Percentiles rank a stretch among this genome's conserved stretches.
Evolutionary conservation across 1,140 invertebrate genomes (phyloP).

Genomic region (Aphelenchoides besseyi): DNA sequence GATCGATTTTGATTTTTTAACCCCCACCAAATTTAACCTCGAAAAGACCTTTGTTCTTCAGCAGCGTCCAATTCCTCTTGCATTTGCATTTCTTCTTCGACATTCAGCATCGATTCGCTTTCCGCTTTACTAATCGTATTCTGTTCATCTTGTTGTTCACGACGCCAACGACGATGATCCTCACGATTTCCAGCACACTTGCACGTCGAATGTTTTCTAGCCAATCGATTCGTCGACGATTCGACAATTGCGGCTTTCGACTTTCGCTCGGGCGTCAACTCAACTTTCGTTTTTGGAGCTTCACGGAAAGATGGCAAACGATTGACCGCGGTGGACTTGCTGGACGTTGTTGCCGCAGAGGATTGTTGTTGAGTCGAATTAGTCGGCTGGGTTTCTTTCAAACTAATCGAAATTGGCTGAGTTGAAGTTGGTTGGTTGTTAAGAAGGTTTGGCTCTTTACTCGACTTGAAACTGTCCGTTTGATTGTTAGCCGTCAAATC

Average conservation of each 20-base stretch:
- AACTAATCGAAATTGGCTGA: background rate
- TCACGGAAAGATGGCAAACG: background rate
- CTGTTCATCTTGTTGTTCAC: background rate
- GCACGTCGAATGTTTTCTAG: background rate
- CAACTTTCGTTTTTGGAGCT: background rate
- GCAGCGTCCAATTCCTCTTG: constrained; percentile 15
- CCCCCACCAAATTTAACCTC: no score
- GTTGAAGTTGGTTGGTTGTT: background rate
- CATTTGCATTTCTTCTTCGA: constrained; percentile 15
- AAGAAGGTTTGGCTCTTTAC: no score
- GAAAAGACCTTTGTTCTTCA: constrained; percentile 16
- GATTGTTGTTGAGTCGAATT: background rate
- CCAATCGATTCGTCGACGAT: constrained; percentile 9
- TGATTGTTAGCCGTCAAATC: background rate
- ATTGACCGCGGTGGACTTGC: background rate
- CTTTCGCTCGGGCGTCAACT: background rate
- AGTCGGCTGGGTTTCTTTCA: background rate
- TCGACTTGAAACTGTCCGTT: no score
- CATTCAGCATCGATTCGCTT: background rate
- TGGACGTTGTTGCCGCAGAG: background rate
- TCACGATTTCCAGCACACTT: constrained; percentile 18
- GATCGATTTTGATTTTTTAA: background rate
- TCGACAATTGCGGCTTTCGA: constrained; percentile 14
- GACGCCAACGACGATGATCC: background rate
- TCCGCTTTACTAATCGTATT: background rate